Evolutionary conservation across 2,888 invertebrate species (phyloP).

Genomic region (Blera fallax): DNA sequence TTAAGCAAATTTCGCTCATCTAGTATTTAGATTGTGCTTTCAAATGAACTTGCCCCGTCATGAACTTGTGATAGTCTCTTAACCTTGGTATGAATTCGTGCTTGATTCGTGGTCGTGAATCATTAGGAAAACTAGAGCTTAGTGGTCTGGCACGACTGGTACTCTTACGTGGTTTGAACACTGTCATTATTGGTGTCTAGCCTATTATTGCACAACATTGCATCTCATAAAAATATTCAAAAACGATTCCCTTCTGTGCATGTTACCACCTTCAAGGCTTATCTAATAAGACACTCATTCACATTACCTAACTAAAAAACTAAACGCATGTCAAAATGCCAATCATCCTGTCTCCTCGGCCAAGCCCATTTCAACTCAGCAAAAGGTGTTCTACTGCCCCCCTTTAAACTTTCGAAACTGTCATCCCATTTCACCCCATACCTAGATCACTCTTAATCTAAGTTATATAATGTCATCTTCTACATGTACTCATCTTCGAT

Average conservation of each 20-base stretch:
- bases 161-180: too few species aligned
- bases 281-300: not conserved
- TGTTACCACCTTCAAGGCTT: not conserved
- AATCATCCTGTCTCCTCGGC: not conserved
- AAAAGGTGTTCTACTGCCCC: not conserved
- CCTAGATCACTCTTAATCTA: not conserved
- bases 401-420: not conserved
- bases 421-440: constrained; percentile 2
- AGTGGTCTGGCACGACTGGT: too few species aligned
- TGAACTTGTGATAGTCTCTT: too few species aligned
- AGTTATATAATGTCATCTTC: constrained; percentile 16
- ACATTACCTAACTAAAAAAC: not conserved
- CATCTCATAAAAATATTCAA: too few species aligned
- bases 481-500: constrained; percentile 34
- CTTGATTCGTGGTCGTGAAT: too few species aligned
- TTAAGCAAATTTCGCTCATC: too few species aligned
- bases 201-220: too few species aligned
- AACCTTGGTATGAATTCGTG: too few species aligned
- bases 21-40: too few species aligned
- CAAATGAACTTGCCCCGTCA: too few species aligned
- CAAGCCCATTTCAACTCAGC: not conserved
- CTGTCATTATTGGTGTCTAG: too few species aligned
- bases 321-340: not conserved
- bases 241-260: not conserved
- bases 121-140: too few species aligned